Conservation (phyloP, 37 sponge, comb jelly and placozoan species). For the Aplysina aerophoba region DNA sequence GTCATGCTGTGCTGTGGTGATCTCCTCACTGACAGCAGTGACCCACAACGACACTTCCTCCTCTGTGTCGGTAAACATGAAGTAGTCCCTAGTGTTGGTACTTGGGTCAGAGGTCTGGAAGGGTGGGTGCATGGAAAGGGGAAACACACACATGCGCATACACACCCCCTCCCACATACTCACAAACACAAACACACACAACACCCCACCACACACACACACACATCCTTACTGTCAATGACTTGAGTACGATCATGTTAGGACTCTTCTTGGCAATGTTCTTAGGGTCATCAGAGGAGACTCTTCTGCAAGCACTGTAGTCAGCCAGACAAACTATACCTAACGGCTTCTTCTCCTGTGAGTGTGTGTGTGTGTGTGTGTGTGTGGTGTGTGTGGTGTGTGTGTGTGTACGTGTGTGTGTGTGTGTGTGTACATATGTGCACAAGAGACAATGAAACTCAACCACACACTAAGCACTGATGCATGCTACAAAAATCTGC, state of each 20-base stretch:
- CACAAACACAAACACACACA: too few relatives aligned
- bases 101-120: background rate
- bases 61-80: constrained; percentile 69
- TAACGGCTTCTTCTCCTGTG: constrained; percentile 78
- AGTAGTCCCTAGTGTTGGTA: constrained; percentile 55
- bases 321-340: constrained; percentile 86
- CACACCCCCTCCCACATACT: too few relatives aligned
- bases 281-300: constrained; percentile 28
- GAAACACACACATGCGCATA: too few relatives aligned
- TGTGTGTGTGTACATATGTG: background rate
- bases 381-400: background rate
- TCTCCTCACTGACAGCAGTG: constrained; percentile 10
- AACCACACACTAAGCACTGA: too few relatives aligned
- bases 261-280: constrained; percentile 54
- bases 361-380: background rate
- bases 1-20: background rate
- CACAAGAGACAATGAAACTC: background rate
- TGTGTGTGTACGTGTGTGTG: constrained; percentile 33
- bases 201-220: too few relatives aligned
- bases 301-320: constrained; percentile 64
- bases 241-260: constrained; percentile 52
- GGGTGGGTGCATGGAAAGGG: too few relatives aligned
- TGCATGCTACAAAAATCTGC: too few relatives aligned
- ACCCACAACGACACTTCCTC: constrained; percentile 69
- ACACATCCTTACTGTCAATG: constrained; percentile 25